These are phyloP conservation scores for Caerostris darwini DNA, from an alignment of 1,140 invertebrate genomes.

Conservation along the genomic window DNA sequence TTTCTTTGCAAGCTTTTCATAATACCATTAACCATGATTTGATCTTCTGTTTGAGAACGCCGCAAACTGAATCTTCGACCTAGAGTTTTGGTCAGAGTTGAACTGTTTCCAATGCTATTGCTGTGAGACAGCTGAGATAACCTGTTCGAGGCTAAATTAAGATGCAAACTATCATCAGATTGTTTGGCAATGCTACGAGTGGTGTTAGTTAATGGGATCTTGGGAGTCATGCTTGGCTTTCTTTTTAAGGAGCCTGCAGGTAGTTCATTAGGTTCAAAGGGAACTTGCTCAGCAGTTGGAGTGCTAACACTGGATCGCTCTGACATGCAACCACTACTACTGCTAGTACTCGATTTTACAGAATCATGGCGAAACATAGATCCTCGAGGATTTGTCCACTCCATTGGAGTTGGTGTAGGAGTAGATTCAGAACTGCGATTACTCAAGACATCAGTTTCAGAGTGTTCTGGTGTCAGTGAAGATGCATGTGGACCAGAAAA, in stretches of 20 bases:
- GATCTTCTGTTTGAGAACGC: conserved; percentile 81
- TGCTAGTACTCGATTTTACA: conserved; percentile 78
- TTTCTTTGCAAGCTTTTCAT: conserved; percentile 83
- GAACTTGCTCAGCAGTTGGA: conserved; percentile 78
- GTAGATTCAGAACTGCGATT: conserved; percentile 77
- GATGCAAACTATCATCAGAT: conserved; percentile 75
- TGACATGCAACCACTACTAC: conserved; percentile 80
- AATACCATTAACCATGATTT: conserved; percentile 77
- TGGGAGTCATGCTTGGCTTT: conserved; percentile 82
- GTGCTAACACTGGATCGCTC: conserved; percentile 82
- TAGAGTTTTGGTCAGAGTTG: conserved; percentile 75
- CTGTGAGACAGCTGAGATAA: conserved; percentile 46
- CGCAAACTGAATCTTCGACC: conserved; percentile 79
- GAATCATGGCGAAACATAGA: conserved; percentile 78
- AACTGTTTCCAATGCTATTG: conserved; percentile 72
- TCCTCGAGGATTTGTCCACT: conserved; percentile 63
- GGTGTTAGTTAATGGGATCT: conserved; percentile 93
- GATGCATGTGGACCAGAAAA: conserved; percentile 77
- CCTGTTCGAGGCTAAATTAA: conserved; percentile 24
- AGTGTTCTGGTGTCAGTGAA: conserved; percentile 52
- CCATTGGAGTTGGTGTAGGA: conserved; percentile 77
- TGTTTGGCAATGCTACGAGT: conserved; percentile 86
- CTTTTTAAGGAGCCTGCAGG: conserved; percentile 81
- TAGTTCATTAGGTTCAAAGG: conserved; percentile 87
- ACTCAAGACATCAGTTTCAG: conserved; percentile 61